Percentiles rank a stretch among this genome's conserved stretches.
Evolutionary conservation across 2,797 vertebrate genomes (phyloP).

Genomic region (Melanotaenia boesemani): DNA sequence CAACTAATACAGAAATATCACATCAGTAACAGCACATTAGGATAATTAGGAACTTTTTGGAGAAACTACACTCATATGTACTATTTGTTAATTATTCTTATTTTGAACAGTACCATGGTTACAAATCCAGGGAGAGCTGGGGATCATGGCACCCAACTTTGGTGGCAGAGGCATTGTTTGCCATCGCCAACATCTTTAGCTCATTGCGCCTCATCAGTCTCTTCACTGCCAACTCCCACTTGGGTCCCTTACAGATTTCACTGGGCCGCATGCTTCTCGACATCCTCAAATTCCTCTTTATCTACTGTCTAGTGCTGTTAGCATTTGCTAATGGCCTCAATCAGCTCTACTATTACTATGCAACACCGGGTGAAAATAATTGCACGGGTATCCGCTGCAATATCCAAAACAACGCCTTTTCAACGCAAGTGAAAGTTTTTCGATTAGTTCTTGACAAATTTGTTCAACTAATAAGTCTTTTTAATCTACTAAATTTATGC

Average conservation of each 20-base stretch:
- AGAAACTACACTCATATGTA: background rate
- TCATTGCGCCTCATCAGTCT: conserved; percentile 96
- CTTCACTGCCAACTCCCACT: conserved; percentile 98
- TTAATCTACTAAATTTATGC: background rate
- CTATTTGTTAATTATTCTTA: background rate
- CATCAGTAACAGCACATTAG: background rate
- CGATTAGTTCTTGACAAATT: conserved; percentile 13
- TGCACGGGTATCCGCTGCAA: conserved; percentile 94
- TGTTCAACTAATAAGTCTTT: background rate
- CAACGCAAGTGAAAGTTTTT: conserved; percentile 88
- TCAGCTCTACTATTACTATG: conserved; percentile 97
- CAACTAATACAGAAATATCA: background rate
- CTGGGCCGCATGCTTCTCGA: conserved; percentile 97
- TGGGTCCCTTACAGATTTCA: conserved; percentile 97
- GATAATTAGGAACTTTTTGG: background rate
- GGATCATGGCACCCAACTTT: conserved; percentile 97
- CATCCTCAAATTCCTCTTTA: conserved; percentile 99
- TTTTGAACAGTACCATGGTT: conserved; percentile 85
- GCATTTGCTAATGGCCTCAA: conserved; percentile 98
- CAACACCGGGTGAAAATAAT: conserved; percentile 52
- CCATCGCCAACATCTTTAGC: conserved; percentile 98
- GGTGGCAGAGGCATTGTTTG: conserved; percentile 95
- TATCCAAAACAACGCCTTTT: conserved; percentile 96
- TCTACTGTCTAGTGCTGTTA: conserved; percentile 96
- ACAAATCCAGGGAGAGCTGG: conserved; percentile 85